phyloP scores from a whole-genome alignment of 2,797 vertebrate species.

The Otolemur crassicaudatus region DNA sequence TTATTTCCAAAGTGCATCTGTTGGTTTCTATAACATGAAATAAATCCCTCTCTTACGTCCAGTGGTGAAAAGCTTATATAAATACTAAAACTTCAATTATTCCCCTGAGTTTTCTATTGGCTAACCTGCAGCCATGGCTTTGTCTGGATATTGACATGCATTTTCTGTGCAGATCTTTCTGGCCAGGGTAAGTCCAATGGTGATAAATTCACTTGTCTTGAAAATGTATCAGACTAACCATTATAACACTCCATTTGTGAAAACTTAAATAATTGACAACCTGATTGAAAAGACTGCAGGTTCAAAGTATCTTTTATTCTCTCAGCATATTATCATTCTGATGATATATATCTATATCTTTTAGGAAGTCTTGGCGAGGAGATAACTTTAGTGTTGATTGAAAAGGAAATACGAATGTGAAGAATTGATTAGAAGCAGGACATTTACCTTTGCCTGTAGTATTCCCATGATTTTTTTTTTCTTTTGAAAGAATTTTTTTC shows the following conservation, averaged over 20 bases:
- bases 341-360: neutral
- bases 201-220: conserved; percentile 75
- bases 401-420: conserved; percentile 64
- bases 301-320: conserved; percentile 68
- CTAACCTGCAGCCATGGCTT: conserved; percentile 33
- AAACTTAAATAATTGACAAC: conserved; percentile 64
- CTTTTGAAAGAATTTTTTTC: neutral
- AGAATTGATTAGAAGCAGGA: conserved; percentile 50
- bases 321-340: conserved; percentile 28
- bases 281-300: conserved; percentile 54
- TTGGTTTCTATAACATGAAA: conserved; percentile 77
- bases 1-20: conserved; percentile 39
- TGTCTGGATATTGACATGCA: conserved; percentile 65
- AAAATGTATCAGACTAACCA: conserved; percentile 73
- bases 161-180: conserved; percentile 64
- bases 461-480: neutral
- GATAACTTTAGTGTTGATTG: conserved; percentile 40
- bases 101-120: conserved; percentile 65
- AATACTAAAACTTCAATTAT: conserved; percentile 79
- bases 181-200: conserved; percentile 38
- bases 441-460: conserved; percentile 20
- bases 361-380: conserved; percentile 18
- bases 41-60: conserved; percentile 53
- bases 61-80: conserved; percentile 79
- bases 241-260: conserved; percentile 67